Conservation (phyloP, 1,140 invertebrate species). For the Acyrthosiphon pisum region DNA sequence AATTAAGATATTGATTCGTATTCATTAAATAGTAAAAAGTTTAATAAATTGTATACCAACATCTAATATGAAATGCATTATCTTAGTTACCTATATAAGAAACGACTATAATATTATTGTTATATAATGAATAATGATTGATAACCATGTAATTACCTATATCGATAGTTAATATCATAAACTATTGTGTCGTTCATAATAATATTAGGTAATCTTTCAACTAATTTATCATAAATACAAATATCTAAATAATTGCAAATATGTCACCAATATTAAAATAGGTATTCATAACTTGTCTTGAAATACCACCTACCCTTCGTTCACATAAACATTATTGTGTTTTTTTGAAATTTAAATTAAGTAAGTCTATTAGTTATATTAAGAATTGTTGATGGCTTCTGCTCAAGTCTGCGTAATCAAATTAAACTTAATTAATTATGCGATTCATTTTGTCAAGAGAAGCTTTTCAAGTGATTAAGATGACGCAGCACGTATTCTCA, state of each 20-base stretch:
- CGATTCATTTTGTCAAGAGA: conserved; percentile 8
- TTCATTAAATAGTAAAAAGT: too few species aligned
- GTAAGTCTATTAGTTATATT: neutral
- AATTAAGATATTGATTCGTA: too few species aligned
- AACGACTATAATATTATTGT: neutral
- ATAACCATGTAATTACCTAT: neutral
- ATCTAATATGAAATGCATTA: too few species aligned
- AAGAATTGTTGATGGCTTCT: neutral
- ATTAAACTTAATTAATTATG: conserved; percentile 22
- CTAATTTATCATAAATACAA: neutral
- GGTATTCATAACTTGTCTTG: neutral
- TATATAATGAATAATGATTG: neutral
- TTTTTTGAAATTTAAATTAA: neutral
- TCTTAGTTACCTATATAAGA: too few species aligned
- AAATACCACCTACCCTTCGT: neutral
- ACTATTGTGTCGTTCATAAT: neutral
- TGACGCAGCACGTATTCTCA: conserved; percentile 3
- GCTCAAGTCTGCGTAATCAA: neutral
- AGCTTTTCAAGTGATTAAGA: neutral
- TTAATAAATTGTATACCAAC: too few species aligned
- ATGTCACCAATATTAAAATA: neutral
- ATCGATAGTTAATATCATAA: neutral
- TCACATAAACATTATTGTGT: neutral
- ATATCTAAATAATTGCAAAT: too few species aligned
- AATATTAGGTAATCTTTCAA: neutral